Evolutionary conservation across 2,113 vertebrate species (phyloP).

Genomic region (Rhodinocichla rosea): DNA sequence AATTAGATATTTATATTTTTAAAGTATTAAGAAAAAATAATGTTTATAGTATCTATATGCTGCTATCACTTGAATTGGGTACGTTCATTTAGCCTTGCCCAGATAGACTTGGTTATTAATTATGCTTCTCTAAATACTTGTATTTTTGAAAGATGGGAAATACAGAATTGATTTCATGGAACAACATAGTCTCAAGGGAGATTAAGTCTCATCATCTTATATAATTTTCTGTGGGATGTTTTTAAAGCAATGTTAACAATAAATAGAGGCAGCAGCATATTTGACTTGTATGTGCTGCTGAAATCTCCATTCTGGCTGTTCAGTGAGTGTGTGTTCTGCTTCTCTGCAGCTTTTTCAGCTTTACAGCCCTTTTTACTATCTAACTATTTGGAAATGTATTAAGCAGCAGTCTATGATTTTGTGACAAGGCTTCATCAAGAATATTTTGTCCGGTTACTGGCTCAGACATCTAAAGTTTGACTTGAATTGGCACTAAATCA

Average conservation of each 20-base stretch:
- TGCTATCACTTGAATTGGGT: background rate
- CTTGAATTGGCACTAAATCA: conserved; percentile 69
- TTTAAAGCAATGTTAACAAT: background rate
- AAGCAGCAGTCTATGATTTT: conserved; percentile 52
- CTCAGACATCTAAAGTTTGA: conserved; percentile 59
- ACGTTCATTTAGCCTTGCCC: background rate
- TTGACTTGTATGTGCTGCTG: conserved; percentile 4
- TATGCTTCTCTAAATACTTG: background rate
- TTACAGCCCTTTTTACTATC: conserved; percentile 32
- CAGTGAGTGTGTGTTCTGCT: conserved; percentile 10
- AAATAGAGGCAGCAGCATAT: background rate
- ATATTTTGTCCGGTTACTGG: conserved; percentile 65
- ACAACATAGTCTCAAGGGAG: background rate
- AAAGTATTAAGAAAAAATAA: background rate
- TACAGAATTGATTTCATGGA: background rate
- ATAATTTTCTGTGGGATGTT: background rate
- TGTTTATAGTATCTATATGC: background rate
- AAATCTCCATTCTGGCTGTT: conserved; percentile 42
- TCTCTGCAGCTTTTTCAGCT: conserved; percentile 37
- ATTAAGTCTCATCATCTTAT: accelerated
- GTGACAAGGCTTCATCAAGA: conserved; percentile 61
- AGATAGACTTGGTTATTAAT: background rate
- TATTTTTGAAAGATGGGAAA: background rate
- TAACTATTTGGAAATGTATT: conserved; percentile 37
- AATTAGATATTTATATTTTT: background rate